These are phyloP conservation scores for Erannis defoliaria DNA, from an alignment of 2,888 invertebrate species.

Conservation along the genomic window DNA sequence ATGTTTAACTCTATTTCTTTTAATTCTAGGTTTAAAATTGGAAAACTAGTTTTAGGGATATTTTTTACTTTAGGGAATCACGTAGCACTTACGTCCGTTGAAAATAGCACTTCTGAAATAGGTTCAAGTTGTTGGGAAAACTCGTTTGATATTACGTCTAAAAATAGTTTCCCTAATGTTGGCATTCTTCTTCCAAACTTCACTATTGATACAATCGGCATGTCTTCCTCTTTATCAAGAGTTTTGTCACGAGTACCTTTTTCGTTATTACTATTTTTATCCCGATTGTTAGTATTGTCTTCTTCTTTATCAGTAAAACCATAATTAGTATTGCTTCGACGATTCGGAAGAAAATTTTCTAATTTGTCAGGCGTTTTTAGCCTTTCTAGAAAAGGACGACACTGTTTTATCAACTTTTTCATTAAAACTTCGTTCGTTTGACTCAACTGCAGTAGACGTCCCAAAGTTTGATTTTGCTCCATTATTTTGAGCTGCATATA, in stretches of 20 bases:
- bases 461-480: slow-evolving; percentile 67
- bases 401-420: slow-evolving; percentile 58
- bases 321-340: slow-evolving; percentile 44
- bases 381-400: slow-evolving; percentile 51
- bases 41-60: background rate
- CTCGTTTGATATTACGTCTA: slow-evolving; percentile 57
- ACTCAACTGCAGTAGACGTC: slow-evolving; percentile 58
- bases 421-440: slow-evolving; percentile 56
- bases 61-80: slow-evolving; percentile 1
- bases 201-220: slow-evolving; percentile 50
- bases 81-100: slow-evolving; percentile 10
- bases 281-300: slow-evolving; percentile 30
- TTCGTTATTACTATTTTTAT: background rate
- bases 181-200: slow-evolving; percentile 62
- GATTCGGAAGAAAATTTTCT: slow-evolving; percentile 52
- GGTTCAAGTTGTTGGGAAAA: slow-evolving; percentile 45
- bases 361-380: slow-evolving; percentile 64
- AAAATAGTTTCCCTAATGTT: slow-evolving; percentile 63
- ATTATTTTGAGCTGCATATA: slow-evolving; percentile 66
- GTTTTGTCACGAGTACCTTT: slow-evolving; percentile 36
- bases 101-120: slow-evolving; percentile 10
- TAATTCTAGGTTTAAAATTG: background rate
- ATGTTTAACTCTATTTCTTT: slow-evolving; percentile 1
- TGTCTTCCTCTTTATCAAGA: slow-evolving; percentile 40
- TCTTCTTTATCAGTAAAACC: slow-evolving; percentile 9